These are phyloP conservation scores for Cetonia aurata DNA, from an alignment of 2,888 invertebrate species.

Conservation along the genomic window DNA sequence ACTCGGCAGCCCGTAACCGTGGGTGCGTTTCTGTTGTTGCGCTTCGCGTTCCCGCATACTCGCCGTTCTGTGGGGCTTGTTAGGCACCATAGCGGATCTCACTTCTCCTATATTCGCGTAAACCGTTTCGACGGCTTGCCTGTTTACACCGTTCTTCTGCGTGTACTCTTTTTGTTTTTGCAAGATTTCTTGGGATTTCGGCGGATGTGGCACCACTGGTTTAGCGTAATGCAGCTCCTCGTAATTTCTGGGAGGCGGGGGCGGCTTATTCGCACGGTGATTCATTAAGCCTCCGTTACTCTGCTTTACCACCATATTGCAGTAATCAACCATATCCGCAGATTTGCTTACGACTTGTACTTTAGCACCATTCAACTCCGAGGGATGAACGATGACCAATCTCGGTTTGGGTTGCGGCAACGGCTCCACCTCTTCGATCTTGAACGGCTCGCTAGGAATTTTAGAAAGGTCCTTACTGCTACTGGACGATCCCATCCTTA, in stretches of 20 bases:
- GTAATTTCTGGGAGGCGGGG: constrained; percentile 79
- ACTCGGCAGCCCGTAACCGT: constrained; percentile 61
- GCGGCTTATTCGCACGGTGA: constrained; percentile 68
- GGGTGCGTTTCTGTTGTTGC: constrained; percentile 57
- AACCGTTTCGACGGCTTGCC: constrained; percentile 69
- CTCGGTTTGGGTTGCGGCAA: constrained; percentile 78
- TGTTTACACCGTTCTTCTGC: constrained; percentile 66
- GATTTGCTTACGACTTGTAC: constrained; percentile 77
- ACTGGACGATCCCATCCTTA: constrained; percentile 84
- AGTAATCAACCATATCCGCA: constrained; percentile 21
- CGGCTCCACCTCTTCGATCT: constrained; percentile 71
- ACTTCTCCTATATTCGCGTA: constrained; percentile 90
- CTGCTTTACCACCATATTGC: constrained; percentile 60
- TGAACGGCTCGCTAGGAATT: constrained; percentile 67
- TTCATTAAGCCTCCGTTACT: constrained; percentile 46
- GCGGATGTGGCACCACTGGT: constrained; percentile 78
- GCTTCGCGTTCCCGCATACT: constrained; percentile 87
- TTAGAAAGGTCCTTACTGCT: constrained; percentile 76
- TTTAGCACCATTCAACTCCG: constrained; percentile 84
- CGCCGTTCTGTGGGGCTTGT: constrained; percentile 86
- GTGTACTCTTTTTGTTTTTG: constrained; percentile 70
- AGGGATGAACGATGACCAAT: constrained; percentile 88
- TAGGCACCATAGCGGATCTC: constrained; percentile 81
- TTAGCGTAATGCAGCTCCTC: constrained; percentile 71
- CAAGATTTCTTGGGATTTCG: constrained; percentile 75